Percentiles rank a stretch among this genome's conserved stretches.
phyloP scores from a whole-genome alignment of 2,797 vertebrate genomes.

The Sus cebifrons region DNA sequence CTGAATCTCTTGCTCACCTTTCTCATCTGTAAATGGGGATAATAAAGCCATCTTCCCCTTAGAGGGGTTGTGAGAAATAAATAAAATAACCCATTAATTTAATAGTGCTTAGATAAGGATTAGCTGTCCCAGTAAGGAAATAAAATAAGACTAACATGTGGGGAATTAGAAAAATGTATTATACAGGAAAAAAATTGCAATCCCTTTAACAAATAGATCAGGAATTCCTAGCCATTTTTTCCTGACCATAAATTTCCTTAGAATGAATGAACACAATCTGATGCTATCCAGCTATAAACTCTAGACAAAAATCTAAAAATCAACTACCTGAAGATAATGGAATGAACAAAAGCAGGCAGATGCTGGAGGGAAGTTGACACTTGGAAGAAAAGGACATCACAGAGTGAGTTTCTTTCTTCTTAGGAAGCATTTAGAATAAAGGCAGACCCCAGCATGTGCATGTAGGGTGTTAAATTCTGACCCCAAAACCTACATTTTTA shows the following conservation, averaged over 20 bases:
- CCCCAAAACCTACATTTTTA: not conserved
- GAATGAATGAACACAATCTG: not conserved
- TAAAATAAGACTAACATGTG: not conserved
- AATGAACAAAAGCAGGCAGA: not conserved
- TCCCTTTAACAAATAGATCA: not conserved
- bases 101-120: constrained; percentile 13
- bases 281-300: not conserved
- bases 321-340: not conserved
- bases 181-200: not conserved
- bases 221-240: not conserved
- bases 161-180: constrained; percentile 12
- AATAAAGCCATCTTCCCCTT: not conserved
- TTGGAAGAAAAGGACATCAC: not conserved
- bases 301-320: constrained; percentile 11
- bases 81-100: constrained; percentile 10
- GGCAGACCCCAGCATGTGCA: not conserved
- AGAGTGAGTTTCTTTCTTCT: constrained; percentile 3
- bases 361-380: not conserved
- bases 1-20: not conserved
- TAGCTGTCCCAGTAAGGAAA: constrained; percentile 5
- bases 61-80: constrained; percentile 1
- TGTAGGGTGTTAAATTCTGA: not conserved
- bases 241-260: not conserved
- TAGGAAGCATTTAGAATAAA: not conserved
- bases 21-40: constrained; percentile 37